Conservation (phyloP, 2,113 vertebrate species). For the Nesoenas mayeri region DNA sequence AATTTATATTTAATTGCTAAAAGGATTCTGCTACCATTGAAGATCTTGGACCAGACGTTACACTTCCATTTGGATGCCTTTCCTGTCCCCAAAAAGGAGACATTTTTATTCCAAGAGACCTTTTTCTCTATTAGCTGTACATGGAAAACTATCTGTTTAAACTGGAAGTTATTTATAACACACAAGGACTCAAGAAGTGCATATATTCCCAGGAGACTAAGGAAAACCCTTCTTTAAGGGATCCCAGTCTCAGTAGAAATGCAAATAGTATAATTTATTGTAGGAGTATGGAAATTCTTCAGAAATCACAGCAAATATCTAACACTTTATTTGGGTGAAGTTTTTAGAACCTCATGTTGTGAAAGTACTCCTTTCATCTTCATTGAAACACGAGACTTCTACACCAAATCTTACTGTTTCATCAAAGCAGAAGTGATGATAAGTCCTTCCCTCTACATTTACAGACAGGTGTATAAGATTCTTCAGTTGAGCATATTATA, state of each 20-base stretch:
- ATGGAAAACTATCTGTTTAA: neutral
- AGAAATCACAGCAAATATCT: neutral
- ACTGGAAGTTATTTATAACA: neutral
- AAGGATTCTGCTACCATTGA: neutral
- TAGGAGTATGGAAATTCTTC: neutral
- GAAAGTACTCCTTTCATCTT: neutral
- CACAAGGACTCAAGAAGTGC: neutral
- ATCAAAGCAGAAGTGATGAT: neutral
- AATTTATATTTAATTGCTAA: neutral
- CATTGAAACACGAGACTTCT: neutral
- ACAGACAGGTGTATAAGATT: neutral
- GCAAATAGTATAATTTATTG: neutral
- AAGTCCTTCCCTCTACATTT: neutral
- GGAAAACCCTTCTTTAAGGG: neutral
- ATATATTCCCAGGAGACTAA: neutral
- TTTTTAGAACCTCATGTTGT: neutral
- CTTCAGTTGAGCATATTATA: neutral
- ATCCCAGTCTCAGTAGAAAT: fast-evolving
- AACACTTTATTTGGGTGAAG: neutral
- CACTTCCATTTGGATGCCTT: neutral
- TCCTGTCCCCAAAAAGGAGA: neutral
- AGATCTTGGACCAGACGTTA: neutral
- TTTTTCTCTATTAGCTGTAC: neutral
- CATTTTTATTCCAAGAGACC: neutral
- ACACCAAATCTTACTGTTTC: neutral